phyloP scores from a whole-genome alignment of 2,113 vertebrate genomes.

The Loxodonta africana region DNA sequence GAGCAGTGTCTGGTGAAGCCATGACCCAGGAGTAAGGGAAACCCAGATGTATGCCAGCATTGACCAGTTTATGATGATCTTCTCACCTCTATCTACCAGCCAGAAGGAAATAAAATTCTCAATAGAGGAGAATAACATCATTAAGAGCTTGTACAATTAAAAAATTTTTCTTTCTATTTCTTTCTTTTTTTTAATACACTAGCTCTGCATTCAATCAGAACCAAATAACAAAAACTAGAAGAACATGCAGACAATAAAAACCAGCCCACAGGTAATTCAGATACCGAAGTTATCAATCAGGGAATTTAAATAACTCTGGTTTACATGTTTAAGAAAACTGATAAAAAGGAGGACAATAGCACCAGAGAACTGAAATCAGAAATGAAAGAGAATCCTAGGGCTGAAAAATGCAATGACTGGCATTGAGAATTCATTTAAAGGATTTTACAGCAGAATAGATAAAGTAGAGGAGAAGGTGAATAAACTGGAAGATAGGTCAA shows the following conservation, averaged over 20 bases:
- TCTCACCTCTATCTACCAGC: too few relatives aligned
- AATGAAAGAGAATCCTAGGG: background rate
- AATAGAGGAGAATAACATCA: too few relatives aligned
- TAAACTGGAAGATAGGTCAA: fast-evolving
- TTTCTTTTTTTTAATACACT: background rate
- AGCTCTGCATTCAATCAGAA: background rate
- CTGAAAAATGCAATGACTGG: background rate
- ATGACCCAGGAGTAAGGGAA: fast-evolving
- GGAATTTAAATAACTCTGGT: background rate
- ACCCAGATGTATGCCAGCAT: background rate
- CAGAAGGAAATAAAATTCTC: background rate
- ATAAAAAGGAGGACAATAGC: background rate
- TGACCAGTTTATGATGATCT: fast-evolving
- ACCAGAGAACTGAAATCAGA: background rate
- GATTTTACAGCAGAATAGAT: background rate
- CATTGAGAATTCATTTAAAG: background rate
- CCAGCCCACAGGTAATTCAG: background rate
- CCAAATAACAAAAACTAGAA: background rate
- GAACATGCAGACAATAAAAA: background rate
- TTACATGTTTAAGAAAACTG: background rate
- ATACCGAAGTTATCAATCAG: fast-evolving
- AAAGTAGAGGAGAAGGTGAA: background rate
- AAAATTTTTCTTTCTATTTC: too few relatives aligned
- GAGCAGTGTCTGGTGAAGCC: fast-evolving
- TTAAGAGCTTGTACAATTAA: fast-evolving